A percentile compares a stretch with the other conserved stretches of the same genome.
Conservation (phyloP, 2,888 invertebrate species). For the Cosmorhoe ocellata region DNA sequence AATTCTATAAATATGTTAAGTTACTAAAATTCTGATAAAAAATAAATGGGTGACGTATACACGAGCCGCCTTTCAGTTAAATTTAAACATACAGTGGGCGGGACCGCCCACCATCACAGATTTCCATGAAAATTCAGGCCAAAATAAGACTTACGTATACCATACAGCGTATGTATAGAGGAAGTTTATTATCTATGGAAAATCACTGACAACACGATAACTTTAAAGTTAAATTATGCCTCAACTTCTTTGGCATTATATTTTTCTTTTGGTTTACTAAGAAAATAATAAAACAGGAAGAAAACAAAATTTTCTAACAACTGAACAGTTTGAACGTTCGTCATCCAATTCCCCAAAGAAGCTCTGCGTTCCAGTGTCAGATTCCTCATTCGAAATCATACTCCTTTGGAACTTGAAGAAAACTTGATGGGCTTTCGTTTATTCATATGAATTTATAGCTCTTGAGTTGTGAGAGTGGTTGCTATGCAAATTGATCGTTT, state of each 20-base stretch:
- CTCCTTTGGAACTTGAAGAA: constrained; percentile 20
- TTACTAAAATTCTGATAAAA: too few species aligned
- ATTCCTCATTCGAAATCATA: constrained; percentile 29
- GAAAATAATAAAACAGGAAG: too few species aligned
- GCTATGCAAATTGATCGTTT: too few species aligned
- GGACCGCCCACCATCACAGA: not conserved
- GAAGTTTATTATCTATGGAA: too few species aligned
- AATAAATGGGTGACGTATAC: not conserved
- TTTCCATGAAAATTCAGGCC: not conserved
- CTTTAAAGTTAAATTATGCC: too few species aligned
- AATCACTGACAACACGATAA: too few species aligned
- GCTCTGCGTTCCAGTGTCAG: constrained; percentile 23
- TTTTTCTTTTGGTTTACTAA: too few species aligned
- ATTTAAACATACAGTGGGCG: not conserved
- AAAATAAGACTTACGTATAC: not conserved
- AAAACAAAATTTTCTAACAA: not conserved
- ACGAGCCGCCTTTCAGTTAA: not conserved
- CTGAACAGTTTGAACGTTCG: not conserved
- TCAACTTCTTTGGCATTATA: too few species aligned
- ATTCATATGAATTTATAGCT: constrained; percentile 29
- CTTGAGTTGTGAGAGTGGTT: not conserved
- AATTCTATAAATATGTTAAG: too few species aligned
- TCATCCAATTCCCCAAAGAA: constrained; percentile 6
- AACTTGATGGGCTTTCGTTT: constrained; percentile 35
- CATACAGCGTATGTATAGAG: too few species aligned